Evolutionary conservation across 2,113 vertebrate genomes (phyloP), one percentile per base, ranked within the genome.

Genomic region (Lepidothrix coronata): DNA sequence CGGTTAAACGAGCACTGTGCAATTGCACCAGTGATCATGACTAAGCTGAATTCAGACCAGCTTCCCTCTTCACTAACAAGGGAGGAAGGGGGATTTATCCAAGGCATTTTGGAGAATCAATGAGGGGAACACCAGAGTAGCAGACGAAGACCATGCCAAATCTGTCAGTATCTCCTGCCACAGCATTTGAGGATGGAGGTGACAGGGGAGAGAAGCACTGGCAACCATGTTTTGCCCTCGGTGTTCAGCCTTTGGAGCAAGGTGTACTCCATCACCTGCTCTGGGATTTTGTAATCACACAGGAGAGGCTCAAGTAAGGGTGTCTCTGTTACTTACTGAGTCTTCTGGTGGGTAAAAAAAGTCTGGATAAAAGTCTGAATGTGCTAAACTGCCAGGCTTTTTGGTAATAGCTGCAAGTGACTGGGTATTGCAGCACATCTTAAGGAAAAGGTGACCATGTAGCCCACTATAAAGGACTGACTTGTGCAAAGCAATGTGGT

Each of bases 201-300:
- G 77, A 14, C 48, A 54, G 43, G 30, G 25, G 6, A 70, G 9
- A 66, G 51, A 44, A 66, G 48, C 0, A 0, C 25, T 41, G 54
- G 17, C 12, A 51, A 1, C 6, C 30, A 14, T 33, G 27, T 22
- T 57, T 75, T 79, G 35, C 19, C 30, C 30, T 66, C 5, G 0
- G 30, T 27, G 31, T 49, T 83, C 22, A 66, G n/a, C 14, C n/a
- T 62, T 80, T 52, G 49, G 25, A 73, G 16, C 33, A 41, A 70
- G 22, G 17, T 0, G 0, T 81, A 48, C 63, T 75, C 55, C 10
- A 1, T 41, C 1, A 2, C 54, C 37, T 44, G 7, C 46, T 19
- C 51, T 1, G 5, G 37, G 30, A 22, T 62, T 66, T 83, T 57
- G 15, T 55, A n/a, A 30, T 70, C 24, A 5, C 22, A 8, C 28